phyloP scores from a whole-genome alignment of 2,888 invertebrate genomes.

The Phasia obesa region DNA sequence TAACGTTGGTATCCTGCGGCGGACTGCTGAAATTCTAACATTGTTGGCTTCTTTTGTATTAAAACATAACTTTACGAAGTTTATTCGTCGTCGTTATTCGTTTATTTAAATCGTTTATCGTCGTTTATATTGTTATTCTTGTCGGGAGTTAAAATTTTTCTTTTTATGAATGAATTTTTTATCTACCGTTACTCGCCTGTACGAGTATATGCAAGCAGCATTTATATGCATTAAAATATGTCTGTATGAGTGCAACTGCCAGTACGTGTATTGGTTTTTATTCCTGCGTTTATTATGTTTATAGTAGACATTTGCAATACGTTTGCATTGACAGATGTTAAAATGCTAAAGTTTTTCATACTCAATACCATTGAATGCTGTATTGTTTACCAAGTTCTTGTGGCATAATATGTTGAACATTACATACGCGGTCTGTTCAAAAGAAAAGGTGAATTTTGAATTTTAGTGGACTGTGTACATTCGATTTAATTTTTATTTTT shows the following conservation, averaged over 20 bases:
- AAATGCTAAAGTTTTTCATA: constrained; percentile 23
- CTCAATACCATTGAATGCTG: neutral
- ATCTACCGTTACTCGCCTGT: neutral
- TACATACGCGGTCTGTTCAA: no score
- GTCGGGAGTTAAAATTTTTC: neutral
- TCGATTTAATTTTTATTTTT: no score
- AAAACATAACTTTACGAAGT: constrained; percentile 7
- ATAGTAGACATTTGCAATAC: constrained; percentile 6
- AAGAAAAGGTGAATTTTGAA: no score
- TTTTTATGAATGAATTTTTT: constrained; percentile 54
- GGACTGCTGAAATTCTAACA: constrained; percentile 45
- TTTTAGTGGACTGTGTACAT: no score
- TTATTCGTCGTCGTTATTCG: constrained; percentile 15
- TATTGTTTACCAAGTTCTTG: constrained; percentile 1
- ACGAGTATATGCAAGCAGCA: neutral
- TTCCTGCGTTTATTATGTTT: constrained; percentile 17
- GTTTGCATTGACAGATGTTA: constrained; percentile 1
- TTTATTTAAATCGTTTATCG: constrained; percentile 1
- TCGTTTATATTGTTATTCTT: neutral
- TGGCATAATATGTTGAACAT: neutral
- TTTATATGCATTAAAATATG: neutral
- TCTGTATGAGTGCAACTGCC: neutral
- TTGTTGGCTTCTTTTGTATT: constrained; percentile 41
- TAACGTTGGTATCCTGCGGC: constrained; percentile 44
- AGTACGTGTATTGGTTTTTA: neutral